These are phyloP conservation scores for Sapayoa aenigma DNA, from an alignment of 2,113 vertebrate genomes.

Conservation along the genomic window DNA sequence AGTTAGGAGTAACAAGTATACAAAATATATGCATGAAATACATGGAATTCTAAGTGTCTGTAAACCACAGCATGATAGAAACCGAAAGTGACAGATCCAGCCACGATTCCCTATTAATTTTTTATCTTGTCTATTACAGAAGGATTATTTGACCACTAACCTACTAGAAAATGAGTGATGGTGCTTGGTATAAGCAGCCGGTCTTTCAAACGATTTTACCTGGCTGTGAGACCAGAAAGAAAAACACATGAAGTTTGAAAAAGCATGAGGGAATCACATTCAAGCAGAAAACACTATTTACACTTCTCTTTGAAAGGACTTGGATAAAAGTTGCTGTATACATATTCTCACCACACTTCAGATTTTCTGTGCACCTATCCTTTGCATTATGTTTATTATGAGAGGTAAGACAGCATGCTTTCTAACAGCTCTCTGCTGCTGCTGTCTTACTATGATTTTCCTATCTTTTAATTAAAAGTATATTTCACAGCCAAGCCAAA, in stretches of 20 bases:
- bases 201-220: neutral
- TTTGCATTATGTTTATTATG: neutral
- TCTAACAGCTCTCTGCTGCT: constrained; percentile 25
- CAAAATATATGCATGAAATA: neutral
- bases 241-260: neutral
- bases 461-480: constrained; percentile 69
- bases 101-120: neutral
- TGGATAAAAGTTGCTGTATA: neutral
- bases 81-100: neutral
- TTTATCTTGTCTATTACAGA: neutral
- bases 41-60: neutral
- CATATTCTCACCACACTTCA: neutral
- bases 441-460: constrained; percentile 61
- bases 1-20: neutral
- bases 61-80: neutral
- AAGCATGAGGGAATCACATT: neutral
- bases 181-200: rapidly evolving
- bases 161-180: neutral
- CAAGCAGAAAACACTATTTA: neutral
- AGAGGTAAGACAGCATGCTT: constrained; percentile 34
- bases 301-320: neutral
- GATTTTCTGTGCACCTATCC: neutral
- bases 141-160: neutral
- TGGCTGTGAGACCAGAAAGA: neutral
- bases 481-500: constrained; percentile 63